Evolutionary conservation across 2,797 vertebrate species (phyloP).

Genomic region (Tenualosa thibaudeaui): DNA sequence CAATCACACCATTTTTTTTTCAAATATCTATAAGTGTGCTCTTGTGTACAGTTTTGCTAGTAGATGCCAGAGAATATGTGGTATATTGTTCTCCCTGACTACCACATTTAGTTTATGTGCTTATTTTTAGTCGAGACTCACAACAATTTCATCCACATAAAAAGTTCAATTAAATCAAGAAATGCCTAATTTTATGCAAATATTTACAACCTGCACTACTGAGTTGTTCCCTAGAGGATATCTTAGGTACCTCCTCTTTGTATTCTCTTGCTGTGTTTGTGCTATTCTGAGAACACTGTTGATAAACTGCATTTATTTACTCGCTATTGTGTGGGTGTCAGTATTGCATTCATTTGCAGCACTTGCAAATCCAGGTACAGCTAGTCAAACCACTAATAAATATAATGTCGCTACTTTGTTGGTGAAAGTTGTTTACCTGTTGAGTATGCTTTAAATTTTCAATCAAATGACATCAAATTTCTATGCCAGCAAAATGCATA

Average conservation of each 20-base stretch:
- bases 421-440: not conserved
- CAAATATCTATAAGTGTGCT: not conserved
- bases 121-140: not conserved
- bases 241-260: not conserved
- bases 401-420: not conserved
- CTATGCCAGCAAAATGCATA: not conserved
- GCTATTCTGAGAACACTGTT: slow-evolving; percentile 34
- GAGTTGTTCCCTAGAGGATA: slow-evolving; percentile 33
- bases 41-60: not conserved
- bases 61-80: not conserved
- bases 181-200: slow-evolving; percentile 22
- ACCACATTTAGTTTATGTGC: slow-evolving; percentile 14
- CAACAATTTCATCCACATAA: not conserved
- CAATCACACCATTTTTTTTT: not conserved
- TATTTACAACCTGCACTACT: slow-evolving; percentile 38
- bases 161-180: slow-evolving; percentile 18
- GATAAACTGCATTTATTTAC: not conserved
- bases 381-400: not conserved
- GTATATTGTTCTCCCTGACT: slow-evolving; percentile 14
- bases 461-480: not conserved
- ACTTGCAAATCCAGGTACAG: not conserved
- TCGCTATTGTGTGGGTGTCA: not conserved
- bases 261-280: slow-evolving; percentile 8
- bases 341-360: slow-evolving; percentile 7
- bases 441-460: not conserved